Evolutionary conservation across 2,113 vertebrate species (phyloP).

Genomic region (Oreocharis arfaki): DNA sequence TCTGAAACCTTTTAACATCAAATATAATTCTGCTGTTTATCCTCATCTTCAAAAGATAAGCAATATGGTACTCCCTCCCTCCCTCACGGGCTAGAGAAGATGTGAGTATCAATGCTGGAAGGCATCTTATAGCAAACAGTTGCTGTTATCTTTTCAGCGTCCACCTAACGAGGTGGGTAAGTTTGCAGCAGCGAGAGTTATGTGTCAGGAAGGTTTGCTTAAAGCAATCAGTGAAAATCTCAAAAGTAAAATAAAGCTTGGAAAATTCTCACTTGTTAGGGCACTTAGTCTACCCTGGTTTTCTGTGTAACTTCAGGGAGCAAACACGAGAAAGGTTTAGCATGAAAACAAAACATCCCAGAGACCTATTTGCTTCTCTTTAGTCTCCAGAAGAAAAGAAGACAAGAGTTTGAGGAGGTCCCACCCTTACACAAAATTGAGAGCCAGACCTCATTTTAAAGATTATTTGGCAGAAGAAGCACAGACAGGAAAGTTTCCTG

Average conservation of each 20-base stretch:
- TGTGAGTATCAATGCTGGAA: background rate
- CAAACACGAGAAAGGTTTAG: background rate
- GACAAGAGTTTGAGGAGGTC: background rate
- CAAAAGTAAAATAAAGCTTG: no score
- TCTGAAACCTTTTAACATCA: background rate
- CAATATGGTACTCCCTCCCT: background rate
- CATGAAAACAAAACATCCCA: background rate
- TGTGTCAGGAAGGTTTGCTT: background rate
- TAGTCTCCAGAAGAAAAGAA: background rate
- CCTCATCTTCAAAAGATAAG: background rate
- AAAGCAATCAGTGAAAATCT: background rate
- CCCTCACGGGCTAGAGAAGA: background rate
- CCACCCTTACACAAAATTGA: slow-evolving; percentile 4
- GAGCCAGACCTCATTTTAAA: slow-evolving; percentile 1
- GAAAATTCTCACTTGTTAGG: background rate
- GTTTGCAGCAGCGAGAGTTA: background rate
- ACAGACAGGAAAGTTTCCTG: background rate
- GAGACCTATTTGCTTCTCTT: background rate
- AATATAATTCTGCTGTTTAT: background rate
- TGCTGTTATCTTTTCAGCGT: background rate
- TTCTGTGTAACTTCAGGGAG: background rate
- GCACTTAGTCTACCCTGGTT: background rate
- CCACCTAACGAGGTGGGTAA: background rate
- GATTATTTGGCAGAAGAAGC: background rate
- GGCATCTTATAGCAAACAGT: background rate